Percentiles rank a stretch among this genome's conserved stretches.
Evolutionary conservation across 2,797 vertebrate species (phyloP).

Genomic region (Diceros bicornis): DNA sequence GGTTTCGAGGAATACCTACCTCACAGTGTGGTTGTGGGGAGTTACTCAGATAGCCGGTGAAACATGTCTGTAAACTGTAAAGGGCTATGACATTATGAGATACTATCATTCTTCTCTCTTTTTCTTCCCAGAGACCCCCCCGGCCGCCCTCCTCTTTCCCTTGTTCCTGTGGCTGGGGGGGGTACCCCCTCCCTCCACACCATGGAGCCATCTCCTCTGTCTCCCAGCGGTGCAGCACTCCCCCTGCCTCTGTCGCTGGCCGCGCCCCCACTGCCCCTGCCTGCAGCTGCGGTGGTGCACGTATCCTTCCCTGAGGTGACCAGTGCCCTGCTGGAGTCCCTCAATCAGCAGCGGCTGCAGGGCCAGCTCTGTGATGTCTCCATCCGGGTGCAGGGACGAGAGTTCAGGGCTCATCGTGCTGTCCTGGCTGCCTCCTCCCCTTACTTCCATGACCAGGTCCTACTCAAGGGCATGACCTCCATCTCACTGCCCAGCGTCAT

Average conservation of each 20-base stretch:
- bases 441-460: slow-evolving; percentile 97
- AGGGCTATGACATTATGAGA: slow-evolving; percentile 40
- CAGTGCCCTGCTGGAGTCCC: slow-evolving; percentile 93
- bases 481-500: slow-evolving; percentile 95
- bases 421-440: slow-evolving; percentile 97
- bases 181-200: slow-evolving; percentile 72
- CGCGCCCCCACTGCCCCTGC: slow-evolving; percentile 80
- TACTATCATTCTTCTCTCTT: slow-evolving; percentile 68
- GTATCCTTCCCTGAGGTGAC: slow-evolving; percentile 95
- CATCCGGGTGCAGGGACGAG: slow-evolving; percentile 96
- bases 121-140: slow-evolving; percentile 83
- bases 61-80: not conserved
- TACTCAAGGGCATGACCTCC: slow-evolving; percentile 95
- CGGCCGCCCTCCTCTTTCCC: slow-evolving; percentile 76
- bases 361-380: slow-evolving; percentile 96
- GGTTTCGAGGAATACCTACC: not conserved
- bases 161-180: slow-evolving; percentile 84
- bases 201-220: slow-evolving; percentile 83
- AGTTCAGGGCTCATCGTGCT: slow-evolving; percentile 96
- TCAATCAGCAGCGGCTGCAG: slow-evolving; percentile 95
- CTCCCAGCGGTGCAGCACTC: slow-evolving; percentile 80
- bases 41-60: not conserved
- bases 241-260: slow-evolving; percentile 80
- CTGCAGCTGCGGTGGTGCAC: slow-evolving; percentile 90
- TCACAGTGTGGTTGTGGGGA: not conserved